Base-by-base conservation (phyloP, 2,888 invertebrate genomes). In the Trichopoda pennipes region DNA sequence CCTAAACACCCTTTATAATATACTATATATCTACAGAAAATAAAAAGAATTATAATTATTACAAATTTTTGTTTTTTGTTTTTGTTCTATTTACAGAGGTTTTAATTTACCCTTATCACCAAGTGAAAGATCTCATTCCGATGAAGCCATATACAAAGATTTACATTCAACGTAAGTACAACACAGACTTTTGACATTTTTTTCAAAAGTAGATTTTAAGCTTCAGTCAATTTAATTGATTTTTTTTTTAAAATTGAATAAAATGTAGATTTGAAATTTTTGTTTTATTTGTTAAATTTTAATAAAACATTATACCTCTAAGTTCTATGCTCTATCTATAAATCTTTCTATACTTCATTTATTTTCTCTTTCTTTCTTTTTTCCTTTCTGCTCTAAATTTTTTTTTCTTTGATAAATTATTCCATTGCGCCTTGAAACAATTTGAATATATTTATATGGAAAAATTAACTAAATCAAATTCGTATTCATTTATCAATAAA, bases 61-160 rank as follows among this genome's bases (percentile, higher is more conserved):
- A 38, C 1, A 16, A n/a, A 47, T 47, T 17, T 4, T 47, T 47
- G 3, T 38, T 38, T 69, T 0, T 49, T 14, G 51, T 47, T 51
- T 64, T 61, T 76, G 76, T 77, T 66, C 28, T 35, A 87, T 77
- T 89, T 28, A 28, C 92, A 97, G 97, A 85, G 96, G 97, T 85
- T 97, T 97, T 91, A 94, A 94, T 85, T 94, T 95, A 49, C 94
- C 95, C 88, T 84, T 91, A 12, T 90, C 91, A 77, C 89, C 89
- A 53, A 92, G 91, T 86, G 92, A 92, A 87, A 93, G 95, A 87
- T 95, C 94, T 84, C 93, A 93, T 87, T 96, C 96, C 32, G 95
- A 96, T 90, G 96, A 96, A 90, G 95, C 96, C 86, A 95, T 96
- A 85, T 97, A 96, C 91, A 95, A 95, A 91, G 95, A 96, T 90